Base-by-base conservation (phyloP, 2,888 invertebrate genomes). In the Morinoia aosen region DNA sequence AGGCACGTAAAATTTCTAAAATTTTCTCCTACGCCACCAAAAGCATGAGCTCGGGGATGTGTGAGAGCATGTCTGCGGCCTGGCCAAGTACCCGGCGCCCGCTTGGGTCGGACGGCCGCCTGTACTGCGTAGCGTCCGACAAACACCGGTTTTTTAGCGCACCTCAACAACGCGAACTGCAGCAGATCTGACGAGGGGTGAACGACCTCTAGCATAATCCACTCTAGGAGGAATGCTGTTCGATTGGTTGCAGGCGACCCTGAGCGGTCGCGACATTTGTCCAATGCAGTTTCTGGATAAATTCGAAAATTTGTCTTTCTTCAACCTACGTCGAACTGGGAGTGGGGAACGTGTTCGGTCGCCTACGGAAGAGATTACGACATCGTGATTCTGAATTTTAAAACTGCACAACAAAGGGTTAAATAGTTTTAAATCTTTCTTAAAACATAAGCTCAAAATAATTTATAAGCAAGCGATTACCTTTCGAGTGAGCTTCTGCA, bases 161-260 rank as follows among this genome's bases (percentile, higher is more conserved):
- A 93, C 57, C 93, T 57, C 93, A 93, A 56, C 14, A 58, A 12
- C 93, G 93, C 93, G 93, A 33, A 56, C n/a, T 57, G 93, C 93
- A 93, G 93, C 90, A 48, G 90, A 90, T 90, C 90, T 40, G 76
- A 76, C 40, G 40, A 90, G 40, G 90, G 90, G 93, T 93, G 39
- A 93, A 93, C 93, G 93, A 93, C 39, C 93, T 33, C 93, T 93
- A 93, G 48, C 93, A 93, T 57, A 93, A 48, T 57, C 93, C 57
- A 33, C 56, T 56, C 93, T 19, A n/a, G 93, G 48, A 93, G 93
- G 93, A 93, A 93, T 93, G 93, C 57, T 33, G 93, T 57, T 93
- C 56, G 93, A 57, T 93, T 56, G 57, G 93, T 57, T 93, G 93
- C 93, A 93, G 93, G 57, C 48, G 93, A 58, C 57, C 39, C 90